Percentiles rank a stretch among this genome's conserved stretches.
Evolutionary conservation across 2,113 vertebrate species (phyloP).

Genomic region (Misgurnus mizolepis): DNA sequence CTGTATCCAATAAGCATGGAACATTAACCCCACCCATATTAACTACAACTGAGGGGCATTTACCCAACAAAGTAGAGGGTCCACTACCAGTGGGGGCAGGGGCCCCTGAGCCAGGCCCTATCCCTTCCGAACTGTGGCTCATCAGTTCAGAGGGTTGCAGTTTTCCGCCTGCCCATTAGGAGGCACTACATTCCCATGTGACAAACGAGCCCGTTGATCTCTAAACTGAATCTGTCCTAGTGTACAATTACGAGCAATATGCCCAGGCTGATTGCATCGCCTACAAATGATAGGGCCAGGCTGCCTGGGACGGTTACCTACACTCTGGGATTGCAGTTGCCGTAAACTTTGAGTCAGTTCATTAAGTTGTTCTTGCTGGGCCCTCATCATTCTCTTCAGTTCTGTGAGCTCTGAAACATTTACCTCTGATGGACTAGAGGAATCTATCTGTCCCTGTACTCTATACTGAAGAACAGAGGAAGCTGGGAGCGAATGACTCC

Average conservation of each 20-base stretch:
- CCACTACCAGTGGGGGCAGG: neutral
- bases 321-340: neutral
- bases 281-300: neutral
- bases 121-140: constrained; percentile 9
- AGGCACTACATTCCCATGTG: constrained; percentile 38
- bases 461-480: neutral
- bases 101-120: neutral
- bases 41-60: neutral
- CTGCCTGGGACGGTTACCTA: neutral
- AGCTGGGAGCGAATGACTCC: neutral
- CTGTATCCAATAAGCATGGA: constrained; percentile 30
- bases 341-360: neutral
- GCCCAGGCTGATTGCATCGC: neutral
- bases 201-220: neutral
- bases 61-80: neutral
- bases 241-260: neutral
- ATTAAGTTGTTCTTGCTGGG: too few species aligned
- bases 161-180: neutral
- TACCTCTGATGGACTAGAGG: neutral
- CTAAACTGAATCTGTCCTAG: neutral
- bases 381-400: too few species aligned
- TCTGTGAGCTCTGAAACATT: neutral
- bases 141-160: constrained; percentile 2
- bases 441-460: neutral
- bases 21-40: constrained; percentile 1